These are phyloP conservation scores for Cerceris ruficornis DNA, from an alignment of 2,888 invertebrate species.

Conservation along the genomic window DNA sequence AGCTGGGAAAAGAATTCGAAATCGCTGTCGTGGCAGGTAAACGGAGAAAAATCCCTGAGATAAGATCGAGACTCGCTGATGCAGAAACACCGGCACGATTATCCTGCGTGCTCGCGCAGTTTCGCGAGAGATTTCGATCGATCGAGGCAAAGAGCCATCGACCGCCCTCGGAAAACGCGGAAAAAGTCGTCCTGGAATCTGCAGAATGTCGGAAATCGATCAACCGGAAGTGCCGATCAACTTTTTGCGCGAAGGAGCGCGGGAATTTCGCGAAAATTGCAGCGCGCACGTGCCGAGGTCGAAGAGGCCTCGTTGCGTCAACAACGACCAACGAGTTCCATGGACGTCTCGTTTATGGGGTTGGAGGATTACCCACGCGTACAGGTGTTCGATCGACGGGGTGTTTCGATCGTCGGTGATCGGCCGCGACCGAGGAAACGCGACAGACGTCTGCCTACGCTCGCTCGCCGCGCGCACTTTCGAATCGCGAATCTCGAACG, in stretches of 20 bases:
- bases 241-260: no score
- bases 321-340: no score
- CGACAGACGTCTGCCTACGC: slow-evolving; percentile 61
- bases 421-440: slow-evolving; percentile 24
- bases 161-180: not conserved
- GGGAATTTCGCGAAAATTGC: no score
- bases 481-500: slow-evolving; percentile 47
- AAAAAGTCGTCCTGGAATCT: no score
- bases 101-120: not conserved
- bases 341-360: slow-evolving; percentile 43
- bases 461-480: slow-evolving; percentile 57
- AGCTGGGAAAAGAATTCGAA: not conserved
- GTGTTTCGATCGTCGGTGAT: slow-evolving; percentile 32
- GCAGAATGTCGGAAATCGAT: no score
- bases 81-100: not conserved
- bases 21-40: not conserved
- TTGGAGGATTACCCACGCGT: slow-evolving; percentile 44
- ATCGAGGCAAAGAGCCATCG: not conserved
- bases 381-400: slow-evolving; percentile 62
- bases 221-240: no score
- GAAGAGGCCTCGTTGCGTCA: no score
- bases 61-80: not conserved
- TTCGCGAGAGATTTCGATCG: not conserved
- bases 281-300: no score
- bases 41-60: not conserved